Evolutionary conservation across 2,797 vertebrate species (phyloP).

Genomic region (Anisognathus igniventris): DNA sequence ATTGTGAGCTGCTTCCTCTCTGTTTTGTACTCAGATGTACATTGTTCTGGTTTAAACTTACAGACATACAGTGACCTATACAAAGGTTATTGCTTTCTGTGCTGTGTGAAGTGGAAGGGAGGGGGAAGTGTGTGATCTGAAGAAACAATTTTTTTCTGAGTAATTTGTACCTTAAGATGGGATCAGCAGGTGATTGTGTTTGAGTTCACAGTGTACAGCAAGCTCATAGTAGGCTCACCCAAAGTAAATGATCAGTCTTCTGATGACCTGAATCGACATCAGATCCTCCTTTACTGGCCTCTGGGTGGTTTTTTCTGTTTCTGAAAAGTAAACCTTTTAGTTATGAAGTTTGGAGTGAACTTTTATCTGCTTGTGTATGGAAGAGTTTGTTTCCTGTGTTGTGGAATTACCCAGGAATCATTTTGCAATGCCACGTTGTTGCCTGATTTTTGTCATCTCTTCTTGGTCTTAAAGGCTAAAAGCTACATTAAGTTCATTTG

Average conservation of each 20-base stretch:
- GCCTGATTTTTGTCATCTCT: neutral
- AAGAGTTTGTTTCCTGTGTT: neutral
- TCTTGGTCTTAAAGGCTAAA: neutral
- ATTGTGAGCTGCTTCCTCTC: neutral
- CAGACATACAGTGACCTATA: neutral
- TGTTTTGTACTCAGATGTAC: neutral
- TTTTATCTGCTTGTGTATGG: neutral
- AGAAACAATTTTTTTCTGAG: neutral
- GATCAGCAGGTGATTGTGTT: neutral
- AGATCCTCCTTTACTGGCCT: neutral
- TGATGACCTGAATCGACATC: neutral
- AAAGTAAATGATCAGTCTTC: neutral
- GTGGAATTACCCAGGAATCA: neutral
- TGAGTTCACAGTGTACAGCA: neutral
- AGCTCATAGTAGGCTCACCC: neutral
- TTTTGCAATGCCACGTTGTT: neutral
- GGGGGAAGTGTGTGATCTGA: neutral
- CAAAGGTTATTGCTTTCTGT: constrained; percentile 23
- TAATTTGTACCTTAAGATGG: neutral
- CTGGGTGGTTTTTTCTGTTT: neutral
- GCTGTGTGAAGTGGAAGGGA: neutral
- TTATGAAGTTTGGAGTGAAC: neutral
- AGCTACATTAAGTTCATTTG: neutral
- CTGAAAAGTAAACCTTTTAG: neutral
- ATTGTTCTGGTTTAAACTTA: constrained; percentile 29